phyloP scores from a whole-genome alignment of 2,797 vertebrate species.

The Pseudomugil tenellus region DNA sequence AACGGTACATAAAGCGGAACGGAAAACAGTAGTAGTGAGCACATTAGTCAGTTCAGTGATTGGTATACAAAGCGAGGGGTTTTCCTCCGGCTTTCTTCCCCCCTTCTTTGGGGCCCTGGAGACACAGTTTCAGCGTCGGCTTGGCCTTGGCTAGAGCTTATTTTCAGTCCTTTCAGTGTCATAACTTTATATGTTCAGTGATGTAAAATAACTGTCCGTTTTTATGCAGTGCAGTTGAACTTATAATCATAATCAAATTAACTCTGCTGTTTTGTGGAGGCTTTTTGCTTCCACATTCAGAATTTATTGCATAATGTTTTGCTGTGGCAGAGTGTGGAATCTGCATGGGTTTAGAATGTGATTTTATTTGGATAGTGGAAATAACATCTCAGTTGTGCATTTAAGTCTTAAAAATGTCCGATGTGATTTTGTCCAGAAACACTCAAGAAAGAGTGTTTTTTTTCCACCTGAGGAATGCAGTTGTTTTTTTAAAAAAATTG shows the following conservation, averaged over 20 bases:
- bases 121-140: slow-evolving; percentile 56
- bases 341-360: slow-evolving; percentile 10
- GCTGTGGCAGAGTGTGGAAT: slow-evolving; percentile 2
- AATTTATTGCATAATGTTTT: slow-evolving; percentile 2
- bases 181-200: slow-evolving; percentile 39
- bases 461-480: slow-evolving; percentile 6
- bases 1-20: slow-evolving; percentile 83
- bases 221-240: slow-evolving; percentile 17
- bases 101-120: slow-evolving; percentile 71
- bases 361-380: slow-evolving; percentile 24
- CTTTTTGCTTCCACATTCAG: slow-evolving; percentile 19
- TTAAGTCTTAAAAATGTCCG: slow-evolving; percentile 5
- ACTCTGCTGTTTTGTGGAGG: background rate
- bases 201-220: slow-evolving; percentile 26
- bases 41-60: slow-evolving; percentile 80
- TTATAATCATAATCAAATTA: slow-evolving; percentile 22
- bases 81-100: slow-evolving; percentile 74
- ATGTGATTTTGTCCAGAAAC: slow-evolving; percentile 2
- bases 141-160: slow-evolving; percentile 45
- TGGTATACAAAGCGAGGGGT: slow-evolving; percentile 79
- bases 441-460: background rate
- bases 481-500: background rate
- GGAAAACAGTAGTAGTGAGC: slow-evolving; percentile 83
- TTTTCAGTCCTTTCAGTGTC: slow-evolving; percentile 60
- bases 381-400: background rate